Evolutionary conservation across 2,113 vertebrate genomes (phyloP), one percentile per base, ranked within the genome.

Genomic region (Sebastes fasciatus): DNA sequence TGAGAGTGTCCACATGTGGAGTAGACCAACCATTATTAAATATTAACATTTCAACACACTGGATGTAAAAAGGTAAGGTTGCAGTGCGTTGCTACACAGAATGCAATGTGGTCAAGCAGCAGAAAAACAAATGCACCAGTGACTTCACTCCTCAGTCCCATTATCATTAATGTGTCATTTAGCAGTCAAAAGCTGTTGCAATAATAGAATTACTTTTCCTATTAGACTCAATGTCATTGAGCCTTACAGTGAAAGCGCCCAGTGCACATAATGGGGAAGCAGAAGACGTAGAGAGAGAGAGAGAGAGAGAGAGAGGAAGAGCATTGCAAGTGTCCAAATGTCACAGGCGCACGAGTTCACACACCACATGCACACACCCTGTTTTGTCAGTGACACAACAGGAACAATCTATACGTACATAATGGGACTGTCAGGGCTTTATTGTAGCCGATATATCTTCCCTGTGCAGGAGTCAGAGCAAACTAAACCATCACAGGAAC

Each of bases 1-100:
- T 92, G 87, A 92, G 79, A 86, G 45, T 86, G 77, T 89, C 83
- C 83, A 93, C 84, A 86, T 91, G 86, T 85, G 79, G 64, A 85
- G 76, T 64, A 77, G 83, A 86, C 85, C 77, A 75, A 57, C 62
- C 63, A 61, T 81, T 86, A 90, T 90, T 26, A 91, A 92, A 92
- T 91, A 91, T 92, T 93, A 88, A 92, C 77, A 89, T 92, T 88
- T 86, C 80, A 91, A 86, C 87, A 81, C 74, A 75, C 12, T 81
- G 64, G 21, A 77, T 80, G 43, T 73, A 74, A 85, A 34, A 84
- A 93, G 88, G 83, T 86, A 78, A 77, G 85, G 67, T 77, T 67
- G 54, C 52, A 74, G 67, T 66, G 45, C 40, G 52, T 51, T 49
- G 66, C 64, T 69, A 64, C 43, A 80, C 54, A 83, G 81, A 89